Evolutionary conservation across 2,797 vertebrate genomes (phyloP), one percentile per base, ranked within the genome.

Genomic region (Melopsittacus undulatus): DNA sequence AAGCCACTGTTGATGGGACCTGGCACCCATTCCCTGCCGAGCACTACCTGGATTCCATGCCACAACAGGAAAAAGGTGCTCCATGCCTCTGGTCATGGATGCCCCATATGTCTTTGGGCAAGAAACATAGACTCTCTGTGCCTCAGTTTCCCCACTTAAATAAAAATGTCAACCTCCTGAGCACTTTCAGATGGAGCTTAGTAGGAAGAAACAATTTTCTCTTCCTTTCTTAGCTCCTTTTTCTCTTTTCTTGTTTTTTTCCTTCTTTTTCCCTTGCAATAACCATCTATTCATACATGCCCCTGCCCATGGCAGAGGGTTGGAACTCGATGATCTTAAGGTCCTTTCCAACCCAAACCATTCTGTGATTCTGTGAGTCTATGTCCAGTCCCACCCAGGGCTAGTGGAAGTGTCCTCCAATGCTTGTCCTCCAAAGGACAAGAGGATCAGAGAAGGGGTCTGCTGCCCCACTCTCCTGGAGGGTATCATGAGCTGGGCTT

Each of bases 1-100:
- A 51, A 21, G n/a, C 15, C 2, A 3, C 16, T 16, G 0, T 18
- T 70, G 75, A 19, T 13, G 56, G 57, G 20, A n/a, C 19, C 13
- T 67, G 56, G 22, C 32, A 42, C 42, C 34, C 5, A 2, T 4
- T 7, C 26, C 22, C 30, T 52, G 22, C 0, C 1, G 20, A 38
- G 10, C 7, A 8, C 8, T 48, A 34, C 12, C 17, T 36, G 36
- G 22, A 42, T 74, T 90, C 85, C 22, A 2, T 24, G 2, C 12
- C 9, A 21, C 27, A 52, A 16, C 2, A 45, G 29, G 16, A 48
- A 38, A 64, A 72, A 36, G 7, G 21, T 17, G 5, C 3, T 61
- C 45, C 19, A 20, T 13, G 3, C 56, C 27, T 68, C n/a, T 34
- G 9, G 11, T 56, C 1, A 0, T 11, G 11, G 29, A 34, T 52